A percentile compares a stretch with the other conserved stretches of the same genome.
phyloP scores from a whole-genome alignment of 2,797 vertebrate genomes.

The Phalanger gymnotis region DNA sequence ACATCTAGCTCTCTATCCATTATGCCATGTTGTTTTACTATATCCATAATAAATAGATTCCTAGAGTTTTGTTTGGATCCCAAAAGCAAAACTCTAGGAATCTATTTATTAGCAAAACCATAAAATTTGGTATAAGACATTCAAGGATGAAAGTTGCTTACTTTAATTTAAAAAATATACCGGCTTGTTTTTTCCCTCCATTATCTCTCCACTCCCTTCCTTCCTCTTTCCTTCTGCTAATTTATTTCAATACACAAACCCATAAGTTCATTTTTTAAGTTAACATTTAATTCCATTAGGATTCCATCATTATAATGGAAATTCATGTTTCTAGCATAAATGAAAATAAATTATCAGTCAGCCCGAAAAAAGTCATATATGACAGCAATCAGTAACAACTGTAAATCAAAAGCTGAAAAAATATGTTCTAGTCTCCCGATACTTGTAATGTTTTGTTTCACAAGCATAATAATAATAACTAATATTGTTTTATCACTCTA shows the following conservation, averaged over 20 bases:
- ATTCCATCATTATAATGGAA: conserved; percentile 21
- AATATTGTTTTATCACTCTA: background rate
- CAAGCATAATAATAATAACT: background rate
- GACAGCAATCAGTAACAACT: conserved; percentile 3
- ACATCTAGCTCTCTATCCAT: background rate
- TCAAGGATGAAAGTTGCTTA: background rate
- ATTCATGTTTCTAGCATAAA: background rate
- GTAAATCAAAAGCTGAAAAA: conserved; percentile 34
- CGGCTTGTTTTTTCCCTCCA: background rate
- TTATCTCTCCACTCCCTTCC: background rate
- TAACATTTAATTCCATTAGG: conserved; percentile 41
- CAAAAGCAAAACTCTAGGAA: conserved; percentile 23
- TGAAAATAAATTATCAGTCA: background rate
- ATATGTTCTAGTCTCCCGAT: background rate
- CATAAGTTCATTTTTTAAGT: background rate
- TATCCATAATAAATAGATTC: background rate
- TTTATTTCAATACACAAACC: conserved; percentile 15
- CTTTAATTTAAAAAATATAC: conserved; percentile 41
- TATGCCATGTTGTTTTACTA: background rate
- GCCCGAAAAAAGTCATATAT: background rate
- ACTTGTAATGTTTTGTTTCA: background rate
- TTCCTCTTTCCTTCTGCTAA: background rate
- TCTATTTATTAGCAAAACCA: background rate
- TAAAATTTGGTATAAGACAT: conserved; percentile 16
- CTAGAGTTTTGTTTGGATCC: conserved; percentile 8